phyloP scores from a whole-genome alignment of 2,113 vertebrate genomes.

The Xenus cinereus region DNA sequence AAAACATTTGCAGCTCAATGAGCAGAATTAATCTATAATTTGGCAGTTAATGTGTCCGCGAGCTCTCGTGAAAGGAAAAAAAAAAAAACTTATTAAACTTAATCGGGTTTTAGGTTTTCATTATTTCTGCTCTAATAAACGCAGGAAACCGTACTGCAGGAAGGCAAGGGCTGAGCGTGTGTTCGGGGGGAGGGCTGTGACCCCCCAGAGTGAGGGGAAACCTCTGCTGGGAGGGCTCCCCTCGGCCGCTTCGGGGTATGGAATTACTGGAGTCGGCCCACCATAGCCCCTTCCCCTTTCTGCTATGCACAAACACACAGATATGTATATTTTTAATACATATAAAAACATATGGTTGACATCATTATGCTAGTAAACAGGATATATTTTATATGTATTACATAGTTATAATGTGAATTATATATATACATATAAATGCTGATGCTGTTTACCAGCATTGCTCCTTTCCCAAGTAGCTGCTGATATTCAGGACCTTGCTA shows the following conservation, averaged over 20 bases:
- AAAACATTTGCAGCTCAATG: not conserved
- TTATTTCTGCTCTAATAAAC: constrained; percentile 34
- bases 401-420: too few relatives aligned
- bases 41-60: not conserved
- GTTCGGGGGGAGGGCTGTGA: not conserved
- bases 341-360: not conserved
- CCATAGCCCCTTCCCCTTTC: not conserved
- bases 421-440: too few relatives aligned
- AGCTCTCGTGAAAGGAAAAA: not conserved
- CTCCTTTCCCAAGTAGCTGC: not conserved
- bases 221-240: not conserved
- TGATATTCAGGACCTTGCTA: not conserved
- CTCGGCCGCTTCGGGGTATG: fast-evolving
- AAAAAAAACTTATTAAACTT: not conserved
- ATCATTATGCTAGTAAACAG: not conserved
- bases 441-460: not conserved
- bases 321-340: fast-evolving
- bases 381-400: not conserved
- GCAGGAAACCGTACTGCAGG: not conserved
- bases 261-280: too few relatives aligned
- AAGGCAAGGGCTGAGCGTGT: not conserved
- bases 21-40: not conserved
- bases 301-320: fast-evolving
- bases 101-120: not conserved
- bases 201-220: fast-evolving